phyloP scores from a whole-genome alignment of 2,797 vertebrate genomes.

The Podarcis siculus region DNA sequence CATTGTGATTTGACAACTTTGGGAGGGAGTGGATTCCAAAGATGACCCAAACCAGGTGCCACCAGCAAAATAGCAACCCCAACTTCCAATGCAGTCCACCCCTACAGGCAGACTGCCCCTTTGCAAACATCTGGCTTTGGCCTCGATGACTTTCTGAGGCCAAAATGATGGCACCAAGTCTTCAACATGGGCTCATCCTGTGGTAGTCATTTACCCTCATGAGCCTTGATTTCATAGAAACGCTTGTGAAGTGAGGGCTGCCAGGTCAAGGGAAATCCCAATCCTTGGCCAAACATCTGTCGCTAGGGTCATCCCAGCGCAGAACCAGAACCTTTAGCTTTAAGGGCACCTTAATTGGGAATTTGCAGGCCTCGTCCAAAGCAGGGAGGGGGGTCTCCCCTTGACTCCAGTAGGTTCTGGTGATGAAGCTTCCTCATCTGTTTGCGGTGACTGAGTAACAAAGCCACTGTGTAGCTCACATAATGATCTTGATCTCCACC shows the following conservation, averaged over 20 bases:
- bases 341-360: conserved; percentile 6
- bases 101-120: background rate
- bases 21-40: conserved; percentile 62
- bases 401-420: conserved; percentile 18
- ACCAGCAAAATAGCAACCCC: conserved; percentile 25
- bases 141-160: background rate
- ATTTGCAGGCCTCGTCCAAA: conserved; percentile 21
- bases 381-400: conserved; percentile 8
- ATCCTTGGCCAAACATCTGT: background rate
- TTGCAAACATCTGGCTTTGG: conserved; percentile 20
- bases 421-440: background rate
- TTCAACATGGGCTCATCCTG: conserved; percentile 5
- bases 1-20: conserved; percentile 68
- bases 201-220: background rate
- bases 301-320: conserved; percentile 11
- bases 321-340: background rate
- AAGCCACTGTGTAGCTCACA: background rate
- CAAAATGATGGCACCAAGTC: background rate
- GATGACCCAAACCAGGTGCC: conserved; percentile 69
- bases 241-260: background rate
- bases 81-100: background rate
- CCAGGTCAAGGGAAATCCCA: background rate
- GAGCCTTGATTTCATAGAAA: conserved; percentile 2
- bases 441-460: background rate
- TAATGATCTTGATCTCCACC: background rate